Evolutionary conservation across 1,140 invertebrate genomes (phyloP), one percentile per base, ranked within the genome.

Genomic region (Mactra quadrangularis): DNA sequence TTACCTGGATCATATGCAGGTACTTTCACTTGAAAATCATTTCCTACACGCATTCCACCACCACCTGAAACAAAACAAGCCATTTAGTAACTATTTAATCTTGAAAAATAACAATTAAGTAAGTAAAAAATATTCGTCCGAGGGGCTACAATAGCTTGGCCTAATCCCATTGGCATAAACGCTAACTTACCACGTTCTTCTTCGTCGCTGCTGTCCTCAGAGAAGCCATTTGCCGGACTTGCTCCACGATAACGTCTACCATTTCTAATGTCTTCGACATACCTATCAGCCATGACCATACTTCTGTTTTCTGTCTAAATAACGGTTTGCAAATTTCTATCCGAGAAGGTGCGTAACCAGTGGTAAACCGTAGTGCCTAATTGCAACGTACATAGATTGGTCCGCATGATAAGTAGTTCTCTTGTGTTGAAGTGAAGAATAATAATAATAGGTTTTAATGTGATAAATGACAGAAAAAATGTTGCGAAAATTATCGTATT

Each of bases 31-130:
- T 99, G 98, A 93, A 96, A 99, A 92, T 98, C 97, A 88, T 96
- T 94, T 38, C 98, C 98, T 88, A 99, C 97, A 88, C 98, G 95
- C 91, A 99, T 99, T 93, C 98, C 98, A 94, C 97, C 96, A 86
- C 97, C 96, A 86, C 96, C 96, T 96, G 95, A 88, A 85, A 85
- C 60, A 13, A 76, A 89, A 53, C n/a, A n/a, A n/a, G n/a, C n/a
- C n/a, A 72, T 79, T 41, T 53, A 55, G 62, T 3, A 11, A 57
- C 27, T 29, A 29, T 27, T 52, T 64, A 47, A 29, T 25, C 31
- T 11, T 3, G 29, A 52, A n/a, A 77, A 29, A 29, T 4, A 53
- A 68, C 25, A 53, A 64, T 60, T 29, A 27, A 62, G 6, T 19
- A 62, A n/a, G n/a, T n/a, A n/a, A n/a, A n/a, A n/a, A n/a, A n/a